These are phyloP conservation scores for Tribolium freemani DNA, from an alignment of 2,888 invertebrate genomes.

Conservation along the genomic window DNA sequence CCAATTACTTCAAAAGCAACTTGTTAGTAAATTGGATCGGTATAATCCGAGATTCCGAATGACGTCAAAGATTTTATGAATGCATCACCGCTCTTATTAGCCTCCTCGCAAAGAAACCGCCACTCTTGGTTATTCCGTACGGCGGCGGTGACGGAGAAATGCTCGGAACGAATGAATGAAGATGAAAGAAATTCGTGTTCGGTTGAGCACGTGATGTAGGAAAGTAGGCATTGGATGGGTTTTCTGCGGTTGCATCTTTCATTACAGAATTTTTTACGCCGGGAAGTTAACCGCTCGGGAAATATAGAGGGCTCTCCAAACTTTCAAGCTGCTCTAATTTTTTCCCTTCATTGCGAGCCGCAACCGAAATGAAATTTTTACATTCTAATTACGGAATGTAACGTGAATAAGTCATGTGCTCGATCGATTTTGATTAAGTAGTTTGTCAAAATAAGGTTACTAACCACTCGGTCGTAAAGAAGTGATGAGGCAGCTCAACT, in stretches of 20 bases:
- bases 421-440: conserved; percentile 20
- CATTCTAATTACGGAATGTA: conserved; percentile 26
- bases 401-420: not conserved
- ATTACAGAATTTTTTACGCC: conserved; percentile 37
- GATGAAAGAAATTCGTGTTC: conserved; percentile 59
- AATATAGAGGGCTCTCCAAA: conserved; percentile 35
- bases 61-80: conserved; percentile 40
- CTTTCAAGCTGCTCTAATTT: conserved; percentile 31
- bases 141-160: conserved; percentile 20
- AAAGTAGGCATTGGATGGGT: conserved; percentile 48
- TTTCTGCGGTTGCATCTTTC: conserved; percentile 46
- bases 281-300: conserved; percentile 44
- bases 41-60: conserved; percentile 51
- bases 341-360: conserved; percentile 9
- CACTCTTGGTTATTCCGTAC: conserved; percentile 26
- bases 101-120: conserved; percentile 47
- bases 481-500: conserved; percentile 25
- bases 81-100: conserved; percentile 51
- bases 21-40: conserved; percentile 50
- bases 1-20: conserved; percentile 36
- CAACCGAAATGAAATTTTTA: conserved; percentile 25
- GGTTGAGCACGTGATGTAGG: conserved; percentile 53
- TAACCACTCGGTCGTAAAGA: conserved; percentile 22
- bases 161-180: conserved; percentile 52
- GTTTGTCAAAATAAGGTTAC: conserved; percentile 29